phyloP scores from a whole-genome alignment of 1,140 invertebrate species.

The Coenobita brevimanus region DNA sequence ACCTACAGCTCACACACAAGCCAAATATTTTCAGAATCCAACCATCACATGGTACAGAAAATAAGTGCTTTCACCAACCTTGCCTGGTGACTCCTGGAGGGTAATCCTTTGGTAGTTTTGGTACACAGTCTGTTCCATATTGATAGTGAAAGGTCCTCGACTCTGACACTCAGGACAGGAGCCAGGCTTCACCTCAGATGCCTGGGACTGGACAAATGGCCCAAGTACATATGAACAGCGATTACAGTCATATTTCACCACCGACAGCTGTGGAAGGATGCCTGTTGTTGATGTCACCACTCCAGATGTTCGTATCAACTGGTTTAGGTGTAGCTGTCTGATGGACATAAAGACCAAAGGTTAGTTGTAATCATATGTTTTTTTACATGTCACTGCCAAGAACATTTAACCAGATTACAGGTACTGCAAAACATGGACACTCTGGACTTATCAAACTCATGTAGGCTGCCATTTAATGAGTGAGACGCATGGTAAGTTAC shows the following conservation, averaged over 20 bases:
- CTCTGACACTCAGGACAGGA: conserved; percentile 99
- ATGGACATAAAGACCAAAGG: conserved; percentile 71
- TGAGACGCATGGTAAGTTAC: no score
- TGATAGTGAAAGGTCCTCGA: conserved; percentile 94
- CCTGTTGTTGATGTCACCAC: conserved; percentile 97
- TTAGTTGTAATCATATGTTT: no score
- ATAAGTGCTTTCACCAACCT: conserved; percentile 71
- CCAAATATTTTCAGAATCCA: no score
- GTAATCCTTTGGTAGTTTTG: conserved; percentile 99
- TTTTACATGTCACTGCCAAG: no score
- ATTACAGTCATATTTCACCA: conserved; percentile 98
- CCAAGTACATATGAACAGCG: conserved; percentile 96
- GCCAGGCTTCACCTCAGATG: conserved; percentile 94
- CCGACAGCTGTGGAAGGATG: conserved; percentile 94
- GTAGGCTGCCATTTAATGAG: no score
- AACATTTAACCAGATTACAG: no score
- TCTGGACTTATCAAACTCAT: no score
- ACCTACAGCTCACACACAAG: no score
- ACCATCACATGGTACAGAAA: no score
- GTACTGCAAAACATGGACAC: no score
- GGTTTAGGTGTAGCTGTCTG: conserved; percentile 95
- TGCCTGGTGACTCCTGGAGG: conserved; percentile 95
- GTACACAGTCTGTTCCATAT: conserved; percentile 97
- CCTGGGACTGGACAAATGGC: conserved; percentile 95
- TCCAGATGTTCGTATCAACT: conserved; percentile 87